Evolutionary conservation across 2,888 invertebrate genomes (phyloP).

Genomic region (Nezara viridula): DNA sequence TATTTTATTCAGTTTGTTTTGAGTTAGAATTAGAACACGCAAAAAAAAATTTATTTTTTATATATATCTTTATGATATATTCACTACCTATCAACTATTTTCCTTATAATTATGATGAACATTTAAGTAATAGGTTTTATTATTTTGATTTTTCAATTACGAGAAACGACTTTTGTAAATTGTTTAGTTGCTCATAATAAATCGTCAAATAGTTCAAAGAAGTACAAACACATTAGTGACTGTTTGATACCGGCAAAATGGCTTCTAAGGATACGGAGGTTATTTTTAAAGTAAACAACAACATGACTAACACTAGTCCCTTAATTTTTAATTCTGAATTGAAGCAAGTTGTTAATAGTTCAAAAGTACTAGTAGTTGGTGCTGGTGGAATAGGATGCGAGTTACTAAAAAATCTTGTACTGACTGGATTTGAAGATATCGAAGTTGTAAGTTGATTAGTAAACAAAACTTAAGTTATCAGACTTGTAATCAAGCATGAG

Average conservation of each 20-base stretch:
- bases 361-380: slow-evolving; percentile 90
- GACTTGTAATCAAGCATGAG: background rate
- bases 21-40: too few species aligned
- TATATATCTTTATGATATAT: too few species aligned
- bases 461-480: background rate
- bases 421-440: slow-evolving; percentile 93
- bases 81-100: too few species aligned
- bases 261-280: background rate
- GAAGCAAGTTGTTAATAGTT: slow-evolving; percentile 76
- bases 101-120: too few species aligned
- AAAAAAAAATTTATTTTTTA: too few species aligned
- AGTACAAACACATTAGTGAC: slow-evolving; percentile 11
- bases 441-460: slow-evolving; percentile 83
- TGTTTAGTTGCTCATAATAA: too few species aligned
- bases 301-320: background rate
- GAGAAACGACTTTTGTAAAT: too few species aligned
- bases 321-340: slow-evolving; percentile 69
- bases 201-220: background rate
- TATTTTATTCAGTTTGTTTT: too few species aligned
- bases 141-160: too few species aligned
- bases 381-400: slow-evolving; percentile 99
- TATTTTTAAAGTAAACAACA: slow-evolving; percentile 6
- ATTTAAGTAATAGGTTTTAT: too few species aligned
- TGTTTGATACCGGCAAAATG: slow-evolving; percentile 8
- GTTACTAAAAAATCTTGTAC: slow-evolving; percentile 94